Base-by-base conservation (phyloP, 2,888 invertebrate species). In the Amblyjoppa fuscipennis region DNA sequence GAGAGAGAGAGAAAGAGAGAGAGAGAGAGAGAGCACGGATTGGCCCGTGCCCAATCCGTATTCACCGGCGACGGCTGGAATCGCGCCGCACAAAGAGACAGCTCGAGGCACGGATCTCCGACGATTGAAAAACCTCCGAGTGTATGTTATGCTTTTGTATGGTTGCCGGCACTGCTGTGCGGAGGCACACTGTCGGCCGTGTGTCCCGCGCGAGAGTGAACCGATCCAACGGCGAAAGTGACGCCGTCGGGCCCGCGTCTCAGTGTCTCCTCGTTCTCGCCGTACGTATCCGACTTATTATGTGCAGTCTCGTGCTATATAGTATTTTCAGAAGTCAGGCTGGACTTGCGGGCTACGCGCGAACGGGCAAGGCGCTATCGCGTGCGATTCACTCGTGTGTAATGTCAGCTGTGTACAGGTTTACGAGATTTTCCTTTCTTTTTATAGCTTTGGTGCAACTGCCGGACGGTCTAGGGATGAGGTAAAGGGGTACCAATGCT, bases 181-280 rank as follows among this genome's bases (percentile, higher is more conserved):
- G 31, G 45, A 13, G 13, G 66, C 66, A 20, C 79, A 77, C 71
- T 80, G 82, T 51, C 82, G 82, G 41, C 69, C 76, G 75, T 68
- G 73, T 31, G 84, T 80, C 80, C 61, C 85, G 79, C 80, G 85
- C 83, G 80, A 80, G 83, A 83, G 85, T 82, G 85, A 85, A 79
- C 85, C 68, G 76, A 83, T 80, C 76, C 38, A 80, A 83, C 83
- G 85, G 85, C 83, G 85, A 85, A 85, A 85, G 85, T 85, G 83
- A 83, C 80, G 80, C 82, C 82, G 80, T 73, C 20, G 80, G 80
- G 80, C 85, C 83, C 82, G 83, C 83, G 76, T 77, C 64, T 66
- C 73, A 16, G 53, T 38, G 68, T 71, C 41, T 59, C 20, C 41
- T 78, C 78, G 78, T 78, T 56, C 83, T 68, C 45, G 34, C 56